Evolutionary conservation across 2,797 vertebrate genomes (phyloP), one percentile per base, ranked within the genome.

Genomic region (Gallinago nigripennis): DNA sequence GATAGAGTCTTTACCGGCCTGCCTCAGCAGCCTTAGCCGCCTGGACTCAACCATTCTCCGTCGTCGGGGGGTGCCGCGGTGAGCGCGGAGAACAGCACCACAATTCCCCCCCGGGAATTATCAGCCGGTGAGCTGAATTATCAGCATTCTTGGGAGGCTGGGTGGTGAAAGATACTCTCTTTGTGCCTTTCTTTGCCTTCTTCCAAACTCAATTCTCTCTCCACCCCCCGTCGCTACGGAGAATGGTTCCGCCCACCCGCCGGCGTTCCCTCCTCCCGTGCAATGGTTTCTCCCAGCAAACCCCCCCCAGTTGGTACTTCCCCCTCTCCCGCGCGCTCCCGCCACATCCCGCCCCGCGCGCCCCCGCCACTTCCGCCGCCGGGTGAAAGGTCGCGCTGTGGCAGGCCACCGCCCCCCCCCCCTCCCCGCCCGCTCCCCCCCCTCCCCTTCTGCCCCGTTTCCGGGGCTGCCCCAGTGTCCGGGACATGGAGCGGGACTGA

Each of bases 21-120:
- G 13, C 16, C 31, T 28, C 8, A 92, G n/a, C 19, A 86, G 56
- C 0, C 41, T 1, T 0, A 1, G 0, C 0, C 0, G 0, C 1
- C 2, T 4, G 30, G 46, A 11, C 9, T 1, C 6, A 57, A 77
- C 72, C 31, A 95, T 4, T 6, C 1, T 0, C 1, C 0, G 0
- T 0, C 0, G 0, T 0, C 0, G 1, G 2, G 4, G 2, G 5
- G 3, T 23, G 3, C 1, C 0, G 4, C 8, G 4, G 17, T 0
- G 2, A 31, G 4, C 5, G 4, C 4, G 0, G 4, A 7, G 11
- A 39, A 15, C 1, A 15, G 5, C 7, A 14, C 8, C 3, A 12
- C 5, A 28, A 2, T 2, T 3, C 1, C 18, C 24, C 37, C 37
- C 37, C 37, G 37, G 5, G 37, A 39, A 39, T 39, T 39, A 39